A percentile compares a stretch with the other conserved stretches of the same genome.
Conservation (phyloP, 2,797 vertebrate genomes). For the Megaceryle alcyon region DNA sequence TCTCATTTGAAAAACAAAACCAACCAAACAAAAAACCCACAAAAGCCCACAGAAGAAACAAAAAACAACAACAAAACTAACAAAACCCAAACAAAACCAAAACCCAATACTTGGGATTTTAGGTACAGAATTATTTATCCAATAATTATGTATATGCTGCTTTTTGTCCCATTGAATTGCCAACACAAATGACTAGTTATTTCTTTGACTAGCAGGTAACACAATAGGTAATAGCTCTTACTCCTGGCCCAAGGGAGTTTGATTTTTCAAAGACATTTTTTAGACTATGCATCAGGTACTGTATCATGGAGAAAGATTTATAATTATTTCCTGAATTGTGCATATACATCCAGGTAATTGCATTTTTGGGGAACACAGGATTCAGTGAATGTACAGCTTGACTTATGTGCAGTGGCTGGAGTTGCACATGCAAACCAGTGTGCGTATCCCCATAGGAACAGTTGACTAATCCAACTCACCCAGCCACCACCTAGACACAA, state of each 20-base stretch:
- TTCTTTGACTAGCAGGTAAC: background rate
- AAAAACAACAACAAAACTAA: too few relatives aligned
- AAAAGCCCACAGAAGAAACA: too few relatives aligned
- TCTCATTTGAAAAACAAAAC: background rate
- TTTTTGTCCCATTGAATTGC: background rate
- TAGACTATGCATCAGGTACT: background rate
- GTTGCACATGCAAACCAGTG: background rate
- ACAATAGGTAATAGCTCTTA: background rate
- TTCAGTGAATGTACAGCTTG: background rate
- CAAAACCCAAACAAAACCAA: too few relatives aligned
- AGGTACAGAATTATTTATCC: background rate
- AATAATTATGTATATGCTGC: background rate
- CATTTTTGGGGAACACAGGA: background rate
- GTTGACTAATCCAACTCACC: background rate
- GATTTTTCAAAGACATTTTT: background rate
- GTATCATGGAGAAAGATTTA: background rate
- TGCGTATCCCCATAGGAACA: fast-evolving
- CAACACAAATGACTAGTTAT: background rate
- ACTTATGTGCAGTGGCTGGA: background rate
- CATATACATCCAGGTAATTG: background rate
- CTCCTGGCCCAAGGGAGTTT: background rate
- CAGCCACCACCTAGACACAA: background rate
- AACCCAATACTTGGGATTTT: background rate
- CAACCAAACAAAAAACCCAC: background rate
- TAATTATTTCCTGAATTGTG: background rate